Conservation (phyloP, 2,797 vertebrate species). For the Hypotaenidia philippensis region DNA sequence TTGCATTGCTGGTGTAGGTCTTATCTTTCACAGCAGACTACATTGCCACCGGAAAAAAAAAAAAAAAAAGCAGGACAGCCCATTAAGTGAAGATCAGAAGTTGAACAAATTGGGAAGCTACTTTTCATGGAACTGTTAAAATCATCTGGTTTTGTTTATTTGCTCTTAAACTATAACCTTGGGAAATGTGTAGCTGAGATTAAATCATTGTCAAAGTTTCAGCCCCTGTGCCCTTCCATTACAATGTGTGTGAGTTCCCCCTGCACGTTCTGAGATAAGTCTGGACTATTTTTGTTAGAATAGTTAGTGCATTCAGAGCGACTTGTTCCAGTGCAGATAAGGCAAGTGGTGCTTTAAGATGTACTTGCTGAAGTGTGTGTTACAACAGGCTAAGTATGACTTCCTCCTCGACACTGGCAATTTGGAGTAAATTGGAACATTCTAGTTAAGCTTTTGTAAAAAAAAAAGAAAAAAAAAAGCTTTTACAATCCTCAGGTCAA, state of each 20-base stretch:
- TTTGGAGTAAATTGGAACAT: constrained; percentile 6
- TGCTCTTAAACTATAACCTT: constrained; percentile 52
- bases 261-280: constrained; percentile 56
- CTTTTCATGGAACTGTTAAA: constrained; percentile 33
- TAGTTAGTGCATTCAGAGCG: constrained; percentile 39
- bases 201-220: constrained; percentile 58
- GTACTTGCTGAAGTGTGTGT: constrained; percentile 34
- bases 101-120: constrained; percentile 59
- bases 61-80: not conserved
- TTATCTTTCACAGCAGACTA: constrained; percentile 53
- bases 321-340: constrained; percentile 56
- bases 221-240: constrained; percentile 47
- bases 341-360: constrained; percentile 57
- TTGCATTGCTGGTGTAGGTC: constrained; percentile 35
- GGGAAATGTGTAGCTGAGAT: constrained; percentile 45
- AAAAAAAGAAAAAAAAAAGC: not conserved
- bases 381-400: constrained; percentile 34
- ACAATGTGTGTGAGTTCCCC: constrained; percentile 22
- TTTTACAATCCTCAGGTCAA: not conserved
- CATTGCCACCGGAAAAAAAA: constrained; percentile 7
- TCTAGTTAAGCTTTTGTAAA: not conserved
- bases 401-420: not conserved
- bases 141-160: constrained; percentile 40
- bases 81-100: constrained; percentile 51
- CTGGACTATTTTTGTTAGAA: constrained; percentile 63